phyloP scores from a whole-genome alignment of 2,888 invertebrate genomes.

The Harpagoxenus sublaevis region DNA sequence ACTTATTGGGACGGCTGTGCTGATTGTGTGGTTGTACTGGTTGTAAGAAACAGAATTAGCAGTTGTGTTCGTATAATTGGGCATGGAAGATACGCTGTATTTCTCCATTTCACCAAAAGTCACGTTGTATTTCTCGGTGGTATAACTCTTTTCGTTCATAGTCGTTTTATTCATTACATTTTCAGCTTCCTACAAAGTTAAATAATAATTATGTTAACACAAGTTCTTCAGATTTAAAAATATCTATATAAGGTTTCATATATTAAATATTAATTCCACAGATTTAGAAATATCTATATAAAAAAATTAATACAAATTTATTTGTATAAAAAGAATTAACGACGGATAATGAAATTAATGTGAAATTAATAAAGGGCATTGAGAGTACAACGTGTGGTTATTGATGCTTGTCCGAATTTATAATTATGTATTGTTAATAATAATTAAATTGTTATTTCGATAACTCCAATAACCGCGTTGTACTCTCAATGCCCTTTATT shows the following conservation, averaged over 20 bases:
- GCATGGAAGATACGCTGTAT: background rate
- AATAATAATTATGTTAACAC: background rate
- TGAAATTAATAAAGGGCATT: no score
- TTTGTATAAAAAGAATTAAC: no score
- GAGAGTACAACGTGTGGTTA: no score
- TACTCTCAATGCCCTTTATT: no score
- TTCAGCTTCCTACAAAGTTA: conserved; percentile 8
- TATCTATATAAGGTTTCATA: background rate
- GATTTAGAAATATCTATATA: background rate
- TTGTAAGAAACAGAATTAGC: background rate
- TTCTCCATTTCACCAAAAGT: background rate
- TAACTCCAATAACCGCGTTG: no score
- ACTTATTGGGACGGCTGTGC: background rate
- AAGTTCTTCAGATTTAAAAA: background rate
- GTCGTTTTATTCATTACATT: background rate
- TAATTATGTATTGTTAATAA: no score
- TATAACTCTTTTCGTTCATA: background rate
- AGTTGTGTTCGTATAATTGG: conserved; percentile 1
- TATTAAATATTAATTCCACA: background rate
- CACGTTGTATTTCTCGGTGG: background rate
- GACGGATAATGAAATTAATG: no score
- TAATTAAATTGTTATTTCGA: no score
- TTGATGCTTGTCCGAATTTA: no score
- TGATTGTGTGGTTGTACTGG: background rate
- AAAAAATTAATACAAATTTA: no score